A percentile compares a stretch with the other conserved stretches of the same genome.
These are phyloP conservation scores for Sesamia nonagrioides DNA, from an alignment of 1,140 invertebrate species.

Conservation along the genomic window DNA sequence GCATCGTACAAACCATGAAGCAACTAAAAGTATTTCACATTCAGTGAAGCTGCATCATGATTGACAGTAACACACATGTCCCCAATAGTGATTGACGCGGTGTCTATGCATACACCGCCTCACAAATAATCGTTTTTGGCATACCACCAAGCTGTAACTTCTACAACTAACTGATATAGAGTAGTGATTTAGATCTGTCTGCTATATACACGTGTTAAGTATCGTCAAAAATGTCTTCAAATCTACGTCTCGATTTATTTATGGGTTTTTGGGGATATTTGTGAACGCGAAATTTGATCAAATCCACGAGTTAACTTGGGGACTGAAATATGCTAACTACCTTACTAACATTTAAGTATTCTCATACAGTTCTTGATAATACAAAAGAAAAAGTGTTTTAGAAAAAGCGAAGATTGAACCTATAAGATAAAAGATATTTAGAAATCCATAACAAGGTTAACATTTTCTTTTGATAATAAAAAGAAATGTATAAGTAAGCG, in stretches of 20 bases:
- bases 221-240: not conserved
- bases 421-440: no score
- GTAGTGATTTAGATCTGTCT: slow-evolving; percentile 1
- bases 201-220: not conserved
- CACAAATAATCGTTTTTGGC: slow-evolving; percentile 70
- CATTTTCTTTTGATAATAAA: not conserved
- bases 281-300: no score
- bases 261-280: not conserved
- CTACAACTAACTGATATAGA: slow-evolving; percentile 20
- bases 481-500: not conserved
- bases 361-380: no score
- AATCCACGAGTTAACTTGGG: no score
- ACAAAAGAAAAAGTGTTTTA: no score
- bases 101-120: slow-evolving; percentile 60
- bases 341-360: no score
- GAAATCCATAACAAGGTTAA: no score
- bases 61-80: slow-evolving; percentile 44
- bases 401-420: no score
- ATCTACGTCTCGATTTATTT: not conserved
- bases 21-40: slow-evolving; percentile 38
- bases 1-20: slow-evolving; percentile 15
- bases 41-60: slow-evolving; percentile 39
- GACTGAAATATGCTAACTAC: no score
- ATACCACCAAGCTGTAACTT: slow-evolving; percentile 61
- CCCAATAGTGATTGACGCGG: slow-evolving; percentile 58